Evolutionary conservation across 2,113 vertebrate species (phyloP).

Genomic region (Notarius quadriscutis): DNA sequence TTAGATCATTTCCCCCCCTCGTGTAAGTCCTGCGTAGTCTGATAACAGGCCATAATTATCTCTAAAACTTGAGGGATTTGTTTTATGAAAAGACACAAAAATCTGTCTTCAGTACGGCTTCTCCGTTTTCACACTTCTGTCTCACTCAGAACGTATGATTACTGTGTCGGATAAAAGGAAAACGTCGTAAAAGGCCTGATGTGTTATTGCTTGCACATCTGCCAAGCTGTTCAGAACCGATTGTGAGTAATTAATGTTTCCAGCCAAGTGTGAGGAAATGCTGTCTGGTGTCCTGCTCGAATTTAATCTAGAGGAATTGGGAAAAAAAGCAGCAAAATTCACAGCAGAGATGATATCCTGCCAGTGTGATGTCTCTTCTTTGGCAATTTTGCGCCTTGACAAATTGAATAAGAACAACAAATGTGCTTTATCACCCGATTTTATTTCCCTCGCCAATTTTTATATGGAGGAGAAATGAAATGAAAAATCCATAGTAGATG

Average conservation of each 20-base stretch:
- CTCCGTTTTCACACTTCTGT: background rate
- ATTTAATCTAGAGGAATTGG: background rate
- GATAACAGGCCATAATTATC: background rate
- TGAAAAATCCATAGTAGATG: too few species aligned
- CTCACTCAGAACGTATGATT: slow-evolving; percentile 9
- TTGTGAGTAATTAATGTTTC: slow-evolving; percentile 14
- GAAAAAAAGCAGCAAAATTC: background rate
- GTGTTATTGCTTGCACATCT: slow-evolving; percentile 3
- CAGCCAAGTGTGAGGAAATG: slow-evolving; percentile 8
- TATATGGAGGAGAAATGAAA: background rate
- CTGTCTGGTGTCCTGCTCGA: background rate
- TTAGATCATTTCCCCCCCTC: background rate
- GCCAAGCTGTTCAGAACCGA: slow-evolving; percentile 50
- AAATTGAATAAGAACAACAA: background rate
- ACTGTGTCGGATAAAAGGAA: background rate
- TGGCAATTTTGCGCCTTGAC: background rate
- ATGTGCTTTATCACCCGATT: background rate
- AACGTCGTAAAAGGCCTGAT: background rate
- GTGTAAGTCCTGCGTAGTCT: background rate
- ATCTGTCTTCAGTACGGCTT: background rate
- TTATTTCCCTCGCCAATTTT: background rate
- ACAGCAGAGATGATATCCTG: background rate
- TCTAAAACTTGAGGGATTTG: background rate
- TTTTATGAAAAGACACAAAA: background rate
- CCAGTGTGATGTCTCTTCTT: background rate